phyloP scores from a whole-genome alignment of 2,113 vertebrate genomes.

The Psittacus erithacus region DNA sequence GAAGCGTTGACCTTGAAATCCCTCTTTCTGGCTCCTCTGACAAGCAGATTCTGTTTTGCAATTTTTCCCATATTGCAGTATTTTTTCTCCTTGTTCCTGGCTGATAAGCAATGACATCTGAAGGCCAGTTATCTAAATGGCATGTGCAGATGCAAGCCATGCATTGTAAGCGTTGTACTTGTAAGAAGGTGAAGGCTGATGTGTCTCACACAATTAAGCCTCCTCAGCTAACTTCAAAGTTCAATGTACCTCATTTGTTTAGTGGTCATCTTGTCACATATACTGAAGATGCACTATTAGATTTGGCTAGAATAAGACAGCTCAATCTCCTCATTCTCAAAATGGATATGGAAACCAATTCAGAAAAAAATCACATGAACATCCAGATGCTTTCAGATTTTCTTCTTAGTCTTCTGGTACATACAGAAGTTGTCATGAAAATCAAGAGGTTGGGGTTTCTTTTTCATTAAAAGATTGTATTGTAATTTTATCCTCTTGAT shows the following conservation, averaged over 20 bases:
- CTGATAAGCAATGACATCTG: not conserved
- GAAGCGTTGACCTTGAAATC: constrained; percentile 7
- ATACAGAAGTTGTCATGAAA: not conserved
- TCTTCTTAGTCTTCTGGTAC: not conserved
- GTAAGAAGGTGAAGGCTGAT: not conserved
- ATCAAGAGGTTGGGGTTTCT: not conserved
- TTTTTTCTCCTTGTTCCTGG: not conserved
- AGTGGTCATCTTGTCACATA: not conserved
- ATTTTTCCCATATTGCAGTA: not conserved
- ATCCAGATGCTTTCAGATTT: not conserved
- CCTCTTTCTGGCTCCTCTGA: not conserved
- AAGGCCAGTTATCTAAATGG: not conserved
- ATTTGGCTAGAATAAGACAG: not conserved
- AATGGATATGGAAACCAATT: not conserved
- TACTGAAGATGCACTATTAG: not conserved
- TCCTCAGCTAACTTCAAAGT: not conserved
- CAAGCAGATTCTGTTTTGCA: not conserved
- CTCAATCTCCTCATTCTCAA: not conserved
- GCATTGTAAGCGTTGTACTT: rapidly evolving
- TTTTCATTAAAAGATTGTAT: not conserved
- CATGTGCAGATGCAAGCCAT: not conserved
- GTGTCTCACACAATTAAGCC: not conserved
- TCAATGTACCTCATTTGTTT: not conserved
- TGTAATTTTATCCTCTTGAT: not conserved
- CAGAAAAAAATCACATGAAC: not conserved